These are phyloP conservation scores for Florisuga fusca DNA, from an alignment of 2,797 vertebrate species.

Conservation along the genomic window DNA sequence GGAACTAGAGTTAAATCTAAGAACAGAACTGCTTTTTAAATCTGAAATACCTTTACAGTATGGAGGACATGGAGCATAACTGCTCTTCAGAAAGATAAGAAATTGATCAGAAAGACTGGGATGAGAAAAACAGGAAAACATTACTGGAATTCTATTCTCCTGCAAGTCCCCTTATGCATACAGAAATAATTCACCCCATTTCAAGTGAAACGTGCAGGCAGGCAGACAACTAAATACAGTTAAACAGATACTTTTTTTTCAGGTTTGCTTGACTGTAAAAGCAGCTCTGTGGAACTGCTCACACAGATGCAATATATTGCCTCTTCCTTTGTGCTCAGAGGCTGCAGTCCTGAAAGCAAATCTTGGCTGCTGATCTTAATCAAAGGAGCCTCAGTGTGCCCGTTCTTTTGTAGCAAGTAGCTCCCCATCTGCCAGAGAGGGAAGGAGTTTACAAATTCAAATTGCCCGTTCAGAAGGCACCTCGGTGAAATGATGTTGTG, in stretches of 20 bases:
- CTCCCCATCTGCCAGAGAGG: conserved; percentile 56
- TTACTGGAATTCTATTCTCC: background rate
- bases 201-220: conserved; percentile 33
- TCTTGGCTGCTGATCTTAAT: conserved; percentile 67
- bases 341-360: conserved; percentile 56
- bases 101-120: background rate
- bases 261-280: conserved; percentile 21
- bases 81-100: background rate
- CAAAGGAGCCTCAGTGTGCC: conserved; percentile 42
- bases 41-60: background rate
- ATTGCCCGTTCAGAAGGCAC: conserved; percentile 44
- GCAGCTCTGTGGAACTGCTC: conserved; percentile 55
- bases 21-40: background rate
- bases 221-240: conserved; percentile 53
- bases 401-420: conserved; percentile 48
- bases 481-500: conserved; percentile 27
- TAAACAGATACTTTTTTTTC: background rate
- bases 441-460: conserved; percentile 62
- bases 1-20: background rate
- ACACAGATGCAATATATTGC: conserved; percentile 39
- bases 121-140: background rate
- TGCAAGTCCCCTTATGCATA: conserved; percentile 32
- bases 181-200: conserved; percentile 48
- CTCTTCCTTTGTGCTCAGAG: conserved; percentile 63
- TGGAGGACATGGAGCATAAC: background rate